Base-by-base conservation (phyloP, 2,113 vertebrate species). In the Arenaria interpres region DNA sequence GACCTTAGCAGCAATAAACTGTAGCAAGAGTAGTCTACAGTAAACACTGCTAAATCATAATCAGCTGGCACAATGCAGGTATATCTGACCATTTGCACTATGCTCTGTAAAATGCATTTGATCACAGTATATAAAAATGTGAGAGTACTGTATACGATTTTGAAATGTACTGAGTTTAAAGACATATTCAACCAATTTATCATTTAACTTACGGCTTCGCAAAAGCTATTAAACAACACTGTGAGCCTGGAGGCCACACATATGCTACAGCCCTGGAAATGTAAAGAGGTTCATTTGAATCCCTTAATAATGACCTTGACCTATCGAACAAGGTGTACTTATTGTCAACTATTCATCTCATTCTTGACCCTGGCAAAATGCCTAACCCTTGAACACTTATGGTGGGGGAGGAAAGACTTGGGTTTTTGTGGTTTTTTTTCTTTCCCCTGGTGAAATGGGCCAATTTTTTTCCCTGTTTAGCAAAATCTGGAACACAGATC, bases 401-500 rank as follows among this genome's bases (percentile, higher is more conserved):
- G 7, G 30, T 53, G 51, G 67, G 13, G 21, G 39, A 95, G 88
- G 83, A 93, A 97, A 73, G 59, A 90, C 89, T 89, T 76, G 21
- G 8, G 23, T 43, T 51, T 80, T 96, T 85, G 45, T 46, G 46
- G 20, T 90, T 80, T 96, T 86, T 84, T 82, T 71, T 2, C 71
- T 86, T 95, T 92, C 60, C 93, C 88, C 92, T 96, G 41, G 90
- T 98, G 98, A 96, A 98, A 98, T 98, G 97, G 97, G 92, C 97
- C 95, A 97, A 6, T 88, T 94, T 98, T 97, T 97, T 93, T 30
- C 67, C 93, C 96, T 97, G 91, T 98, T 98, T 98, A 97, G 96
- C 56, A 95, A 97, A 98, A 98, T 98, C 98, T 98, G 96, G 97
- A 98, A 98, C 98, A 97, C 95, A 97, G 97, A 98, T 98, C 97